Evolutionary conservation across 2,888 invertebrate species (phyloP).

Genomic region (Bruchidius siliquastri): DNA sequence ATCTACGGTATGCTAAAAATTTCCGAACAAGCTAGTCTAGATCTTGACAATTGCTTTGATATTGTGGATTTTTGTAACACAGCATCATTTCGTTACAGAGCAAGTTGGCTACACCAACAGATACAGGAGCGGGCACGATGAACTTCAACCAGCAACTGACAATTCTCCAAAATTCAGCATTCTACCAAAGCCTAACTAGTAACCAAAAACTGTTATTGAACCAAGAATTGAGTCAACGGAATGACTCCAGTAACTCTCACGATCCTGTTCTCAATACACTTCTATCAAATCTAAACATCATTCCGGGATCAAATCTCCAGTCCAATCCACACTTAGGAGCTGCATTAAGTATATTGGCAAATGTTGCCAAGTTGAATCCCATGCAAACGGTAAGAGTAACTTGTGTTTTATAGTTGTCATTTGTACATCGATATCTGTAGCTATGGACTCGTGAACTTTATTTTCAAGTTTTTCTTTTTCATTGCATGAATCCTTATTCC

Average conservation of each 20-base stretch:
- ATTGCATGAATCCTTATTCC: too few relatives aligned
- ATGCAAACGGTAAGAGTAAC: neutral
- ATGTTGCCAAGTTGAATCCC: slow-evolving; percentile 42
- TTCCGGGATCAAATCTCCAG: slow-evolving; percentile 25
- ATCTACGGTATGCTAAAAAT: too few relatives aligned
- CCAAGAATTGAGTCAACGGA: slow-evolving; percentile 59
- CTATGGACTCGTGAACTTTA: too few relatives aligned
- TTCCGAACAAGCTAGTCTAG: too few relatives aligned
- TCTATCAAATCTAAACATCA: slow-evolving; percentile 56
- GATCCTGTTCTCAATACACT: slow-evolving; percentile 58
- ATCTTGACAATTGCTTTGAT: too few relatives aligned
- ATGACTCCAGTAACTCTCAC: slow-evolving; percentile 50
- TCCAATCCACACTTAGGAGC: slow-evolving; percentile 47
- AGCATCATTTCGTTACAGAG: neutral
- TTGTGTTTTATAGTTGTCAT: too few relatives aligned
- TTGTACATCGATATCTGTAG: too few relatives aligned
- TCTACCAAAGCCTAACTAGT: slow-evolving; percentile 67
- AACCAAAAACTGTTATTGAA: slow-evolving; percentile 69
- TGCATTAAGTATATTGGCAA: slow-evolving; percentile 44
- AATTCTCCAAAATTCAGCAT: slow-evolving; percentile 63
- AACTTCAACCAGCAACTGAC: slow-evolving; percentile 57
- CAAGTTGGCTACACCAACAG: slow-evolving; percentile 5
- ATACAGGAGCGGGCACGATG: slow-evolving; percentile 35
- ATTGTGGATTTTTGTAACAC: too few relatives aligned
- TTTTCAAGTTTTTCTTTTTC: too few relatives aligned